These are phyloP conservation scores for Vireo altiloquus DNA, from an alignment of 2,113 vertebrate species.

Conservation along the genomic window DNA sequence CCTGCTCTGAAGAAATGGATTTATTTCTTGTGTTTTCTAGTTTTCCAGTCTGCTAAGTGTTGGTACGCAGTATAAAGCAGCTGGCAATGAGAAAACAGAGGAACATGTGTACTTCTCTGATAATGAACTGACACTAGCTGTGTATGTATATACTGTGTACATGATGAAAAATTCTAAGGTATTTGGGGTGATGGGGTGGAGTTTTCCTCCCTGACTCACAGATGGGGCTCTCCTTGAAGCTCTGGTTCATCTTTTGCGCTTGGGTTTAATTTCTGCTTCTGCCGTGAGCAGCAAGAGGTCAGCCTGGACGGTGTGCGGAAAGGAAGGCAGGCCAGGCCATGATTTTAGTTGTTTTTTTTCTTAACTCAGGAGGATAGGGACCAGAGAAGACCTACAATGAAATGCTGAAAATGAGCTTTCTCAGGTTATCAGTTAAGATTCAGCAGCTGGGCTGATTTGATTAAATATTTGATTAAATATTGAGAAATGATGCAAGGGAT, in stretches of 20 bases:
- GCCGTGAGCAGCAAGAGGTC: not conserved
- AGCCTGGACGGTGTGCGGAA: fast-evolving
- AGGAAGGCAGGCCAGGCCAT: too few species aligned
- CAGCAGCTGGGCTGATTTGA: not conserved
- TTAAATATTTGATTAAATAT: not conserved
- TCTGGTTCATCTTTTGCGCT: not conserved
- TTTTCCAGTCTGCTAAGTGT: not conserved
- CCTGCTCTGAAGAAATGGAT: not conserved
- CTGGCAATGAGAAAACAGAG: not conserved
- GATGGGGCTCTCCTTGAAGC: not conserved
- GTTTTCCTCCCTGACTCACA: not conserved
- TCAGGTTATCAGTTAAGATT: not conserved
- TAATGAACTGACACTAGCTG: not conserved
- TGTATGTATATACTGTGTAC: too few species aligned
- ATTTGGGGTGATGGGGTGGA: not conserved
- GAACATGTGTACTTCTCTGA: not conserved
- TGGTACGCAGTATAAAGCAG: not conserved
- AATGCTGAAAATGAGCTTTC: not conserved
- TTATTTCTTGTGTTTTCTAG: not conserved
- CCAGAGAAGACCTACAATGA: not conserved
- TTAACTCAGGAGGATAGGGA: not conserved
- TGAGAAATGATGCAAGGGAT: not conserved
- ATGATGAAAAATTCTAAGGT: not conserved
- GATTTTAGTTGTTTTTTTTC: not conserved
- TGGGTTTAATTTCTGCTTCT: not conserved